Percentiles rank a stretch among this genome's conserved stretches.
Evolutionary conservation across 2,888 invertebrate species (phyloP).

Genomic region (Boloria selene): DNA sequence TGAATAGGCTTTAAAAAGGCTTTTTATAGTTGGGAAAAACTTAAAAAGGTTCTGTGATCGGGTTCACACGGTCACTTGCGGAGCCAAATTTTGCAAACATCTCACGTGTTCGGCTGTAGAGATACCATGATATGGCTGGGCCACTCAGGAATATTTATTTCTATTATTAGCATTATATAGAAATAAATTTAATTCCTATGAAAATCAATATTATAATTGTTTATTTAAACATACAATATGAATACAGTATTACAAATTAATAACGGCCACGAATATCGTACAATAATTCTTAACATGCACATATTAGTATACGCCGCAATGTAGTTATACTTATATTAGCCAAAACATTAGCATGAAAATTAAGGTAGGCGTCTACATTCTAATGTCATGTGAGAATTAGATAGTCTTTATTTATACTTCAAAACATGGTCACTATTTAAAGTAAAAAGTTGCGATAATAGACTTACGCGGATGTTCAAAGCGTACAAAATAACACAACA

Average conservation of each 20-base stretch:
- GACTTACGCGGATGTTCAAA: conserved; percentile 72
- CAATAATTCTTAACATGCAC: no score
- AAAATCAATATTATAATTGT: not conserved
- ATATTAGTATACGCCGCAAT: no score
- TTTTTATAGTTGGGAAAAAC: conserved; percentile 54
- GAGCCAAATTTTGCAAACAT: conserved; percentile 63
- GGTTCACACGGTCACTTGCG: conserved; percentile 68
- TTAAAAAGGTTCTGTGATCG: conserved; percentile 58
- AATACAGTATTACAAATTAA: no score
- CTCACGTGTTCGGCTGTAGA: conserved; percentile 61
- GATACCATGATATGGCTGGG: conserved; percentile 44
- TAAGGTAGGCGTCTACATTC: no score
- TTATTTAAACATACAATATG: no score
- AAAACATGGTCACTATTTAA: conserved; percentile 52
- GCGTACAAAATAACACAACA: conserved; percentile 78
- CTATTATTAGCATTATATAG: not conserved
- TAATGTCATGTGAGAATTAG: not conserved
- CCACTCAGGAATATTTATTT: not conserved
- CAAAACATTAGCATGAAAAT: no score
- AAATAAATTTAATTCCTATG: not conserved
- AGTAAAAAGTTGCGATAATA: conserved; percentile 73
- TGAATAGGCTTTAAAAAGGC: conserved; percentile 51
- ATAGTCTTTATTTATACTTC: not conserved
- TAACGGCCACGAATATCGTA: no score
- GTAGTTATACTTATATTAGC: no score